These are phyloP conservation scores for Spilogale gracilis DNA, from an alignment of 2,113 vertebrate species.

Conservation along the genomic window DNA sequence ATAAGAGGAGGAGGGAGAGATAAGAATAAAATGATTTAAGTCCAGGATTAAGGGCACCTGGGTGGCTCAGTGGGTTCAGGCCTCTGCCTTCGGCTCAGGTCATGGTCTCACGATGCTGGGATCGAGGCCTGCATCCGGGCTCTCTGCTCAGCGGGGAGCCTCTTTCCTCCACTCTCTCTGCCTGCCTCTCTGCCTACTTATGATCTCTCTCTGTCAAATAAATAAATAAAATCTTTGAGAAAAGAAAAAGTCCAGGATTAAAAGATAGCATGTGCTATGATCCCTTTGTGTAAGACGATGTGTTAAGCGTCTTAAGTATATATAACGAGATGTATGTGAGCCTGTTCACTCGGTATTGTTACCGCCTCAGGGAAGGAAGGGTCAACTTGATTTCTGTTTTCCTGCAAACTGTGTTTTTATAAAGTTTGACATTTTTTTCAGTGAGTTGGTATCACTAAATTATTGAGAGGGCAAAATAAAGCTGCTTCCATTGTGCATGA, in stretches of 20 bases:
- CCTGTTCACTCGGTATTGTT: not conserved
- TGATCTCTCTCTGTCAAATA: no score
- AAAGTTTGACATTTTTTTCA: not conserved
- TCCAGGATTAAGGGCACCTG: not conserved
- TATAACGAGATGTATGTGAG: not conserved
- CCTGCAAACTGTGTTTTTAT: not conserved
- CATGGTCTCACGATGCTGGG: no score
- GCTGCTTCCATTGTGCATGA: not conserved
- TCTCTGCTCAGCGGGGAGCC: no score
- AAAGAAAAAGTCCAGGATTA: not conserved
- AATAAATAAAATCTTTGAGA: no score
- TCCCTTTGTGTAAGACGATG: not conserved
- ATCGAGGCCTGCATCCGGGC: no score
- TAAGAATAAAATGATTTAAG: not conserved
- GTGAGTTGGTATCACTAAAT: not conserved
- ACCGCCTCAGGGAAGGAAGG: not conserved
- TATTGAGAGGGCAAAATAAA: not conserved
- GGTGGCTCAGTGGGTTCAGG: no score
- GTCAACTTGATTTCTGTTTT: constrained; percentile 27
- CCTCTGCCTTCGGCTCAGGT: no score
- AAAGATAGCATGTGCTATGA: not conserved
- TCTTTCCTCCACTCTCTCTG: no score
- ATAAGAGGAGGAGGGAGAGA: not conserved
- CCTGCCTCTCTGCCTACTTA: no score
- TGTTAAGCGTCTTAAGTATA: not conserved